phyloP scores from a whole-genome alignment of 23 tunicate species.

The Halocynthia aurantium region DNA sequence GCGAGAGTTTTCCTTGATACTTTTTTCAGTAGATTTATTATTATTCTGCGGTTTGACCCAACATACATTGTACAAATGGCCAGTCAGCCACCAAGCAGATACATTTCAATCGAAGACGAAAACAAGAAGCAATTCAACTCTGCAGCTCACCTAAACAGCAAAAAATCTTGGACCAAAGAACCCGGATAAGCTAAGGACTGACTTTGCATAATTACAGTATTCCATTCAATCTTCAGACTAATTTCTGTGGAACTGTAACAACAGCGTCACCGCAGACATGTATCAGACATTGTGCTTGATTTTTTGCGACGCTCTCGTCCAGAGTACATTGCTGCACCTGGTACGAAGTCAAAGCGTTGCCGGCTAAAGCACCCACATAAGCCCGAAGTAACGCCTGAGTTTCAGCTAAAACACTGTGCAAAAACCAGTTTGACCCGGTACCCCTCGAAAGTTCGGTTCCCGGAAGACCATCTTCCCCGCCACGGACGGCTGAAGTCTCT shows the following conservation, averaged over 20 bases:
- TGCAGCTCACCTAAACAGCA: too few relatives aligned
- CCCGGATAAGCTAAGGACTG: too few relatives aligned
- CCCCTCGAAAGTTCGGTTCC: conserved; percentile 54
- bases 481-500: conserved; percentile 77
- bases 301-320: conserved; percentile 71
- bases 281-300: conserved; percentile 83
- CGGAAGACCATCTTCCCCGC: conserved; percentile 62
- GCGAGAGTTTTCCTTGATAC: too few relatives aligned
- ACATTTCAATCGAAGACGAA: too few relatives aligned
- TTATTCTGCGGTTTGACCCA: too few relatives aligned
- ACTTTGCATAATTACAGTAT: too few relatives aligned
- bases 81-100: too few relatives aligned
- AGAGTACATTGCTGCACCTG: conserved; percentile 33
- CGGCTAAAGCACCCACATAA: conserved; percentile 81
- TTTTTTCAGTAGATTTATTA: too few relatives aligned
- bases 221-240: too few relatives aligned
- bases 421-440: conserved; percentile 80
- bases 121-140: too few relatives aligned
- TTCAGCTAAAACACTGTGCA: conserved; percentile 67
- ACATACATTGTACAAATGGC: too few relatives aligned
- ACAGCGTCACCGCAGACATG: conserved; percentile 88
- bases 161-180: too few relatives aligned
- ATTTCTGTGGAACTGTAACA: neutral
- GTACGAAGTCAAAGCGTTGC: conserved; percentile 75
- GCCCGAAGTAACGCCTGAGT: conserved; percentile 61